A percentile compares a stretch with the other conserved stretches of the same genome.
phyloP scores from a whole-genome alignment of 2,113 vertebrate species.

The Arothron firmamentum region DNA sequence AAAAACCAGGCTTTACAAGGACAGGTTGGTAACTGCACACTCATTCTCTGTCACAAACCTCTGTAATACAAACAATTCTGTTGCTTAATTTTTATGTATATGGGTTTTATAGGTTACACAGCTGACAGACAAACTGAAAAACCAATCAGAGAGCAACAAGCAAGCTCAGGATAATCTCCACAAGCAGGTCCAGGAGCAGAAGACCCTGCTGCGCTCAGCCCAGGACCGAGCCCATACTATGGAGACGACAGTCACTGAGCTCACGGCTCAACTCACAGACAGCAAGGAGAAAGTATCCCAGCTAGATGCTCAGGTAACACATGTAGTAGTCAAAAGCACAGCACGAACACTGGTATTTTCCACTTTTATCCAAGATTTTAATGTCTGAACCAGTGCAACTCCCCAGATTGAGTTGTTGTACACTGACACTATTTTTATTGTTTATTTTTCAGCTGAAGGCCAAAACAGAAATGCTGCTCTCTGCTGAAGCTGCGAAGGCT shows the following conservation, averaged over 20 bases:
- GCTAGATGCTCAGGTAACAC: slow-evolving; percentile 88
- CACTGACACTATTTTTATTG: background rate
- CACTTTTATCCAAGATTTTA: background rate
- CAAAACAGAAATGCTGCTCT: slow-evolving; percentile 93
- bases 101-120: slow-evolving; percentile 80
- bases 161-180: slow-evolving; percentile 97
- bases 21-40: slow-evolving; percentile 73
- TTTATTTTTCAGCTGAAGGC: slow-evolving; percentile 84
- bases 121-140: slow-evolving; percentile 92
- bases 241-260: slow-evolving; percentile 81
- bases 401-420: background rate
- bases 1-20: slow-evolving; percentile 92
- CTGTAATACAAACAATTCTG: background rate
- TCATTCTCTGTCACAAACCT: background rate
- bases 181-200: slow-evolving; percentile 95
- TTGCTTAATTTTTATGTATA: background rate
- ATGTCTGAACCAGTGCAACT: background rate
- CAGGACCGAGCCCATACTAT: slow-evolving; percentile 88
- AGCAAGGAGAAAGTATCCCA: slow-evolving; percentile 91
- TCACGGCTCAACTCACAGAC: slow-evolving; percentile 85
- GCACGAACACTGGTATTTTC: background rate
- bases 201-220: slow-evolving; percentile 84
- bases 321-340: background rate
- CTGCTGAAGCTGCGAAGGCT: slow-evolving; percentile 91
- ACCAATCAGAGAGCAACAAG: slow-evolving; percentile 97